Conservation (phyloP, 2,888 invertebrate genomes). For the Caenorhabditis zanzibari region DNA sequence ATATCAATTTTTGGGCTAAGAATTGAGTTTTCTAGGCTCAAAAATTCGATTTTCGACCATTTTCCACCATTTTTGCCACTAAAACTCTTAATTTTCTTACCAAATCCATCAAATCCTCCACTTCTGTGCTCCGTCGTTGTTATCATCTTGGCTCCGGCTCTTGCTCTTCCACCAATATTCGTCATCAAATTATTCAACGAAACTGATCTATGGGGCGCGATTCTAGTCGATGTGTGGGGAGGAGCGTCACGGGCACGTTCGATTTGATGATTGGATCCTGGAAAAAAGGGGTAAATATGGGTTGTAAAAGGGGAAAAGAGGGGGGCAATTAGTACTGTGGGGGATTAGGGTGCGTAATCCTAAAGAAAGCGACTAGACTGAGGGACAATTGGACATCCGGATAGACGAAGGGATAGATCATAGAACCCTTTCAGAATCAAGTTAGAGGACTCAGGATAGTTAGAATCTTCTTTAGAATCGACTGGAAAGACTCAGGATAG, state of each 20-base stretch:
- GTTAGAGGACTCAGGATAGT: too few species aligned
- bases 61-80: background rate
- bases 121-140: background rate
- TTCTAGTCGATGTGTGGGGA: background rate
- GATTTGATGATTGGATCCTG: slow-evolving; percentile 35
- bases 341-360: slow-evolving; percentile 1
- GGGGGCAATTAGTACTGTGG: background rate
- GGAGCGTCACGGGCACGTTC: slow-evolving; percentile 17
- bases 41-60: background rate
- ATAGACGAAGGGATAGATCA: too few species aligned
- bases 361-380: too few species aligned
- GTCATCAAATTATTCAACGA: slow-evolving; percentile 14
- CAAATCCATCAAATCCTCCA: slow-evolving; percentile 17
- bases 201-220: slow-evolving; percentile 10
- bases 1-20: too few species aligned
- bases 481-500: too few species aligned
- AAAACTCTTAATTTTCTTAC: background rate
- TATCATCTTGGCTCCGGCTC: background rate
- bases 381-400: too few species aligned
- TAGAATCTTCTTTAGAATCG: too few species aligned
- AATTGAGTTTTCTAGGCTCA: background rate
- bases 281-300: slow-evolving; percentile 14
- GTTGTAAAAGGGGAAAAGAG: background rate
- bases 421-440: too few species aligned
- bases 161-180: background rate